phyloP scores from a whole-genome alignment of 2,888 invertebrate species.

The Microctonus aethiopoides region DNA sequence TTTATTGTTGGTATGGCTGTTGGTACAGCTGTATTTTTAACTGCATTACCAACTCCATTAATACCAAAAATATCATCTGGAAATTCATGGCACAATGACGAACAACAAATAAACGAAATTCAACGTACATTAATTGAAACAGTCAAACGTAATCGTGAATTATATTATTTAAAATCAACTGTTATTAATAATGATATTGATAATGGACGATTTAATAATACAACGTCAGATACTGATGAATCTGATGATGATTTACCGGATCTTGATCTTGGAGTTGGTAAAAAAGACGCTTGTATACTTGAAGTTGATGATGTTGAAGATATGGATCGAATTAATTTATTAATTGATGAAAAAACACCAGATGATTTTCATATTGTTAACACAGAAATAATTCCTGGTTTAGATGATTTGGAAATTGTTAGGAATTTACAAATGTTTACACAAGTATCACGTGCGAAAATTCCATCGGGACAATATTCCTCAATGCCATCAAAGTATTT shows the following conservation, averaged over 20 bases:
- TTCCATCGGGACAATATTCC: slow-evolving; percentile 68
- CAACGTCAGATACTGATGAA: slow-evolving; percentile 73
- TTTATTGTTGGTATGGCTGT: slow-evolving; percentile 89
- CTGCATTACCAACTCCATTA: slow-evolving; percentile 81
- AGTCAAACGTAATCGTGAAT: slow-evolving; percentile 78
- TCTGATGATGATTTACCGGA: slow-evolving; percentile 76
- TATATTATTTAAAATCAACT: slow-evolving; percentile 72
- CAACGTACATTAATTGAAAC: slow-evolving; percentile 78
- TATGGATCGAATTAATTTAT: slow-evolving; percentile 78
- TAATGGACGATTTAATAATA: slow-evolving; percentile 56
- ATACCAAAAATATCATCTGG: slow-evolving; percentile 79
- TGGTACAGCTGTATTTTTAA: slow-evolving; percentile 85
- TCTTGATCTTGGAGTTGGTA: slow-evolving; percentile 77
- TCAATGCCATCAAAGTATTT: slow-evolving; percentile 70
- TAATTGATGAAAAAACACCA: slow-evolving; percentile 81
- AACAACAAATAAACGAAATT: slow-evolving; percentile 75
- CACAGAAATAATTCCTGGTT: slow-evolving; percentile 80
- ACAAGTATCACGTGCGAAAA: slow-evolving; percentile 77
- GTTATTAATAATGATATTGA: slow-evolving; percentile 48
- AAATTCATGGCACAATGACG: slow-evolving; percentile 74
- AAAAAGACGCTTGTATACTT: slow-evolving; percentile 83
- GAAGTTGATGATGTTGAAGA: slow-evolving; percentile 89
- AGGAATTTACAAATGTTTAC: slow-evolving; percentile 85
- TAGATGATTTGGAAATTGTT: slow-evolving; percentile 75
- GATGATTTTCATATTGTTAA: slow-evolving; percentile 84